phyloP scores from a whole-genome alignment of 1,140 invertebrate genomes.

The Scaptomyza hsui region DNA sequence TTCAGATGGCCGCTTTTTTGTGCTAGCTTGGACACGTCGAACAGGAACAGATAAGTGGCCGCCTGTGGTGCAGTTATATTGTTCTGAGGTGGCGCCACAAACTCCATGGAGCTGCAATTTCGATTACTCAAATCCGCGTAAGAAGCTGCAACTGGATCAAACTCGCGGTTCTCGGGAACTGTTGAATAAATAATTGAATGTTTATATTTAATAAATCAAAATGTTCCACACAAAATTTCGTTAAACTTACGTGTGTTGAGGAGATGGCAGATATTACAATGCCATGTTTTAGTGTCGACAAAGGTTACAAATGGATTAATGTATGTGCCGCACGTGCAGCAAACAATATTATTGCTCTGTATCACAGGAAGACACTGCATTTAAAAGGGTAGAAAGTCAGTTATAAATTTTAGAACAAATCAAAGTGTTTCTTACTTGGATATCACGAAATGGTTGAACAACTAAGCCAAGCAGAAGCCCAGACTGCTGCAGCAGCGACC shows the following conservation, averaged over 20 bases:
- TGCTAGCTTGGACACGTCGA: constrained; percentile 96
- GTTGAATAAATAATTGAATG: constrained; percentile 39
- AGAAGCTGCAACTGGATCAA: constrained; percentile 95
- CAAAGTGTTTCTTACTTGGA: constrained; percentile 88
- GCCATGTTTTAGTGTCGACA: constrained; percentile 98
- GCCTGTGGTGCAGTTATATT: constrained; percentile 98
- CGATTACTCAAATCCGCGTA: constrained; percentile 97
- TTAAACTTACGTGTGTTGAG: constrained; percentile 95
- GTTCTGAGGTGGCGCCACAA: constrained; percentile 98
- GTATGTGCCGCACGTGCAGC: constrained; percentile 98
- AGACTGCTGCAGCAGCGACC: constrained; percentile 96
- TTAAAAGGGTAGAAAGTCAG: background rate
- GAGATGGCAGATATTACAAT: constrained; percentile 98
- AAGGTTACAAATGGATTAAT: constrained; percentile 99
- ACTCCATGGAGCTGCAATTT: constrained; percentile 99
- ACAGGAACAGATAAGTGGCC: constrained; percentile 97
- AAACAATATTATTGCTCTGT: constrained; percentile 97
- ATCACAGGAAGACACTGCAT: constrained; percentile 96
- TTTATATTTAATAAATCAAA: too few species aligned
- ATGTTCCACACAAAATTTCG: constrained; percentile 11
- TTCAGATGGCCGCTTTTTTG: constrained; percentile 96
- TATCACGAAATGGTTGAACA: constrained; percentile 99
- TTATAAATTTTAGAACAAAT: background rate
- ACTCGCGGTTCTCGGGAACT: constrained; percentile 99
- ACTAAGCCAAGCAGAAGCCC: constrained; percentile 97